Conservation (phyloP, 2,888 invertebrate genomes). For the Patella caerulea region DNA sequence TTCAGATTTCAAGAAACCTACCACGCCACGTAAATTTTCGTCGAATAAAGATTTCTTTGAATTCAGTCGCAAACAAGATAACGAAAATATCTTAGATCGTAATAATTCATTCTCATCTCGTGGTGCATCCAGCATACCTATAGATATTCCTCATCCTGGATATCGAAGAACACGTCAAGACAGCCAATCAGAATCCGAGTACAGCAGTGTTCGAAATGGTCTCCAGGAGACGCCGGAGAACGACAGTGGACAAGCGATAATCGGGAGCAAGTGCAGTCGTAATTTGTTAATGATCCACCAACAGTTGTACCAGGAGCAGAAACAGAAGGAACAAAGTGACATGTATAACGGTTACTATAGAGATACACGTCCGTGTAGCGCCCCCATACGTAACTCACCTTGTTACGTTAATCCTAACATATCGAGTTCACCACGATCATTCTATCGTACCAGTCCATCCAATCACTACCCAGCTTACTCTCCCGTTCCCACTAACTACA, state of each 20-base stretch:
- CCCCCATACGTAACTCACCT: neutral
- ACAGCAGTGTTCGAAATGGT: neutral
- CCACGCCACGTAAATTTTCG: neutral
- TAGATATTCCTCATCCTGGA: neutral
- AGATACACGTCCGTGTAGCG: neutral
- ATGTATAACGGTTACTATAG: neutral
- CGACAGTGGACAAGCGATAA: neutral
- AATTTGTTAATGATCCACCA: slow-evolving; percentile 55
- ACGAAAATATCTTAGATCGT: neutral
- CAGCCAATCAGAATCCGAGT: neutral
- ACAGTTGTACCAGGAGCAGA: slow-evolving; percentile 52
- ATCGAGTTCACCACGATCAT: neutral
- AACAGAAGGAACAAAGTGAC: slow-evolving; percentile 20
- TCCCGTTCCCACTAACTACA: neutral
- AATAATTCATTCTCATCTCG: neutral
- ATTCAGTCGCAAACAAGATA: neutral
- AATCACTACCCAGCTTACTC: neutral
- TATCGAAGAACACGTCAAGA: neutral
- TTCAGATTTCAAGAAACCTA: neutral
- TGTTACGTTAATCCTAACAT: neutral
- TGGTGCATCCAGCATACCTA: neutral
- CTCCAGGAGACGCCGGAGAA: neutral
- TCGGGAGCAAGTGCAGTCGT: slow-evolving; percentile 12
- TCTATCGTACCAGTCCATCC: neutral
- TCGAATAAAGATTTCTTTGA: slow-evolving; percentile 7